These are phyloP conservation scores for Leptura quadrifasciata DNA, from an alignment of 2,888 invertebrate species.

Conservation along the genomic window DNA sequence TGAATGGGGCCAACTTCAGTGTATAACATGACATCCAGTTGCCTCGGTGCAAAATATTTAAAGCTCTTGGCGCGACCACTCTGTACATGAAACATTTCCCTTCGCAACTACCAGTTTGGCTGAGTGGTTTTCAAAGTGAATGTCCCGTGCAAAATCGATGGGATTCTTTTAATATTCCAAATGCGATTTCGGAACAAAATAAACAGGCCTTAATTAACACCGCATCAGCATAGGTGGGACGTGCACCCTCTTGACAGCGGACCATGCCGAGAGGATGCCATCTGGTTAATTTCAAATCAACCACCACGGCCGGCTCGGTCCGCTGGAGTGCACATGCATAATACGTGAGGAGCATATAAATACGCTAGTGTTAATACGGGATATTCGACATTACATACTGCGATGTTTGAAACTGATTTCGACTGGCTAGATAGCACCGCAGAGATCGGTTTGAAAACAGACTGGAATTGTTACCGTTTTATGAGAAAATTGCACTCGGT, in stretches of 20 bases:
- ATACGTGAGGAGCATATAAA: constrained; percentile 52
- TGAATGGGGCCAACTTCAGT: too few species aligned
- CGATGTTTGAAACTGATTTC: constrained; percentile 50
- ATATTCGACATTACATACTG: constrained; percentile 43
- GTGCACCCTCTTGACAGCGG: constrained; percentile 51
- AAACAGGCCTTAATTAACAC: constrained; percentile 72
- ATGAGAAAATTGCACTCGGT: constrained; percentile 22
- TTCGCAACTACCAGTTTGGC: constrained; percentile 3
- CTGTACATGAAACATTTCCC: not conserved
- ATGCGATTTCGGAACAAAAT: constrained; percentile 66
- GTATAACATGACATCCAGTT: too few species aligned
- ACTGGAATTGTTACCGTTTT: constrained; percentile 17
- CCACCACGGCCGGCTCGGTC: constrained; percentile 37
- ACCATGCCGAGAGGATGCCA: constrained; percentile 40
- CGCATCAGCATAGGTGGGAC: constrained; percentile 59
- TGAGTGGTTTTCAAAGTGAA: not conserved
- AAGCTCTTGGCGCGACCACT: too few species aligned
- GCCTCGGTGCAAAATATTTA: too few species aligned
- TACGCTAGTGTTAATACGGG: constrained; percentile 48
- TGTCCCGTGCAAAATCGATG: constrained; percentile 35
- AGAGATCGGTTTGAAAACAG: constrained; percentile 45
- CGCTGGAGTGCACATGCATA: constrained; percentile 50
- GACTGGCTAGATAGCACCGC: constrained; percentile 48
- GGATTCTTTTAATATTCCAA: constrained; percentile 62
- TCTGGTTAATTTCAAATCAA: constrained; percentile 25